phyloP scores from a whole-genome alignment of 1,140 invertebrate genomes.

The Drosophila sucinea region DNA sequence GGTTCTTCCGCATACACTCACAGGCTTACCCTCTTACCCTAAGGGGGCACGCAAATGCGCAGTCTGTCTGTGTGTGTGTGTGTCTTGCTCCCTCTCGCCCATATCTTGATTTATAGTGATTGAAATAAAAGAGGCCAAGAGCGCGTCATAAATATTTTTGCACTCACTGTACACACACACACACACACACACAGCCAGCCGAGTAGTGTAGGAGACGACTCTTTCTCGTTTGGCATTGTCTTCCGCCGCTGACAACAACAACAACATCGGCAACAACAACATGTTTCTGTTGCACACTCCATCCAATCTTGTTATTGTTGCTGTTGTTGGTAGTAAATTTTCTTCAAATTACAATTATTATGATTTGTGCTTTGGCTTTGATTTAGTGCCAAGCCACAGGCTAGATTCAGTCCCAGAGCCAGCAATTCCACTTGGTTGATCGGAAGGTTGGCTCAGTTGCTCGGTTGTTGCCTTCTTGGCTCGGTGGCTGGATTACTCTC shows the following conservation, averaged over 20 bases:
- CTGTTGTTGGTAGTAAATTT: conserved; percentile 75
- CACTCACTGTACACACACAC: conserved; percentile 32
- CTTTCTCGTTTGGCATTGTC: conserved; percentile 70
- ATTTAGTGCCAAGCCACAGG: conserved; percentile 67
- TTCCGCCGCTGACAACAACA: conserved; percentile 55
- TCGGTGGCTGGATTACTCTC: background rate
- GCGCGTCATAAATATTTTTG: conserved; percentile 81
- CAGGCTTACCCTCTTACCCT: conserved; percentile 23
- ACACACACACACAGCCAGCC: background rate
- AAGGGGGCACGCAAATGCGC: conserved; percentile 72
- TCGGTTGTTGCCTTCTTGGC: background rate
- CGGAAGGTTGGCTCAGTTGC: background rate
- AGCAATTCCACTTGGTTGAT: background rate
- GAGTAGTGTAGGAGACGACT: conserved; percentile 26
- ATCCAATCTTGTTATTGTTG: conserved; percentile 41
- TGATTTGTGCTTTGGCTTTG: conserved; percentile 78
- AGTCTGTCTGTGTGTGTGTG: conserved; percentile 36
- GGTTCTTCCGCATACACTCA: background rate
- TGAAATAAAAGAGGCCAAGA: conserved; percentile 82
- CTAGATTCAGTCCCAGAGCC: background rate
- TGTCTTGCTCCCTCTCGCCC: conserved; percentile 35
- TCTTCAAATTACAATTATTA: conserved; percentile 82
- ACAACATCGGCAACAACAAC: conserved; percentile 30
- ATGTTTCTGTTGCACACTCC: conserved; percentile 24
- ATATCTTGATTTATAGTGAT: conserved; percentile 82